phyloP scores from a whole-genome alignment of 2,888 invertebrate genomes.

The Laothoe populi region DNA sequence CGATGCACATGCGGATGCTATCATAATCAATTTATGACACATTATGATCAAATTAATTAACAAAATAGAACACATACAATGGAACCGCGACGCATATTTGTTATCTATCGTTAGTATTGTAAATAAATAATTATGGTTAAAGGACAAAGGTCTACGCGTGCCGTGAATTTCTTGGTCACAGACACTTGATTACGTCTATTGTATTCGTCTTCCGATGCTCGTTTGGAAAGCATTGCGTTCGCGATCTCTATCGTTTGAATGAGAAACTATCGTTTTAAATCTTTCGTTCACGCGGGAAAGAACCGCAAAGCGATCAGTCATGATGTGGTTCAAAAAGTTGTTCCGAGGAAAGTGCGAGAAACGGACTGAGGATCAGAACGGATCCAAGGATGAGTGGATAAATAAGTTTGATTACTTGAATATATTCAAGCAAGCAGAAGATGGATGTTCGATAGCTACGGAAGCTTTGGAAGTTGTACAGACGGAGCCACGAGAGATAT shows the following conservation, averaged over 20 bases:
- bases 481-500: slow-evolving; percentile 54
- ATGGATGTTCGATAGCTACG: slow-evolving; percentile 35
- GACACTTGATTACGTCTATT: slow-evolving; percentile 37
- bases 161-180: slow-evolving; percentile 57
- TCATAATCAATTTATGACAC: slow-evolving; percentile 48
- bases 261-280: slow-evolving; percentile 86
- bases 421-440: slow-evolving; percentile 37
- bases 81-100: slow-evolving; percentile 62
- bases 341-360: slow-evolving; percentile 83
- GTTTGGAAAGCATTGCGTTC: slow-evolving; percentile 45
- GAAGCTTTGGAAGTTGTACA: slow-evolving; percentile 45
- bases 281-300: slow-evolving; percentile 86
- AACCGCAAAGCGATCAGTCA: slow-evolving; percentile 86
- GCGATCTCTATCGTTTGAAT: slow-evolving; percentile 68
- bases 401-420: slow-evolving; percentile 50
- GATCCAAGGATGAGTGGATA: slow-evolving; percentile 44
- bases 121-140: slow-evolving; percentile 74
- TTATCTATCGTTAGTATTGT: slow-evolving; percentile 67
- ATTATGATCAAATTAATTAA: slow-evolving; percentile 69
- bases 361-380: slow-evolving; percentile 50
- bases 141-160: slow-evolving; percentile 81
- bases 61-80: slow-evolving; percentile 66
- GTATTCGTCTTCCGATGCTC: slow-evolving; percentile 58
- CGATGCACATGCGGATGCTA: slow-evolving; percentile 38
- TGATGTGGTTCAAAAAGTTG: slow-evolving; percentile 88